Evolutionary conservation across 2,113 vertebrate species (phyloP), one percentile per base, ranked within the genome.

Genomic region (Leucopsar rothschildi): DNA sequence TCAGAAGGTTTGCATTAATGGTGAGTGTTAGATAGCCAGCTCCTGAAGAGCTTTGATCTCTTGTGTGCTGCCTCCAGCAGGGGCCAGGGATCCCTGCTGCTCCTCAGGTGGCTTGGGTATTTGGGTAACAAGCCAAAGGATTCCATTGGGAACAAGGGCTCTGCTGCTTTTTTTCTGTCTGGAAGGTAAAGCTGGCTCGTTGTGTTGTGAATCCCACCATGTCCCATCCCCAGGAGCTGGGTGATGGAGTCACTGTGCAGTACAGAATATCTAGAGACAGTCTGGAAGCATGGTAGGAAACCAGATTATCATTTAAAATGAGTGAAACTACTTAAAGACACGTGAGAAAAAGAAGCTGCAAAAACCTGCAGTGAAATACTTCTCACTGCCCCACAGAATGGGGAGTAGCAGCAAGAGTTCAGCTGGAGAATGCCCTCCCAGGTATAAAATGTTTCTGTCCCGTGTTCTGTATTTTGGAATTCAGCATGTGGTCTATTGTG

Each of bases 381-480:
- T 57, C 3, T 53, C 45, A 6, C 29, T 81, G 44, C 45, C 60
- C 15, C 11, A 10, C 53, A 37, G 79, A 64, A 59, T 53, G 29
- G 52, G 71, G 11, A 28, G 50, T 13, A 65, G 64, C 72, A 70
- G 73, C 31, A 59, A 44, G 55, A 29, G 2, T 63, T 79, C 47
- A 77, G 10, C 60, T 40, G 40, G 52, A 52, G 19, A 55, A 33
- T 63, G 25, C 63, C n/a, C 19, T 90, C 40, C 17, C 53, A 52
- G 27, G 61, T 79, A 12, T 56, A 18, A 56, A 75, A 22, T 60
- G 23, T 49, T 55, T n/a, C 12, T 63, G 47, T 66, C 9, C 22
- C 0, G 0, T 49, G 9, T 15, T 45, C 37, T 68, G 23, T 39
- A 1, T n/a, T 60, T 56, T 59, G 10, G 15, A 52, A 44, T 71